Evolutionary conservation across 2,797 vertebrate genomes (phyloP), one percentile per base, ranked within the genome.

Genomic region (Mus caroli): DNA sequence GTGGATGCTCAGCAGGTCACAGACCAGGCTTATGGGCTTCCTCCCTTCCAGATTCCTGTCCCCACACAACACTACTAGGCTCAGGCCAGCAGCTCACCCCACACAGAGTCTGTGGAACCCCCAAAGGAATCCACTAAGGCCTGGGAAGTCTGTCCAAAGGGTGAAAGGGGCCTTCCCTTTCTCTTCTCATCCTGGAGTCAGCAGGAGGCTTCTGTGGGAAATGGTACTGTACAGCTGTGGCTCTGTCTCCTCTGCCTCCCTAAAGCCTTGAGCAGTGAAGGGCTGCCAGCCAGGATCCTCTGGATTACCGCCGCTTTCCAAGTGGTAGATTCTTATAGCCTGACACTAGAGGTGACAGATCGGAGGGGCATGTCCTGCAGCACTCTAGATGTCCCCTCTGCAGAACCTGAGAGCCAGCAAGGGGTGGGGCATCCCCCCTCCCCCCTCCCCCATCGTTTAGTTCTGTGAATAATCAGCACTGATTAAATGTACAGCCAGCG

Each of bases 401-500:
- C 34, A 82, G 85, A 94, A 75, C 64, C 7, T 0, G 84, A 82
- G 87, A 94, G 92, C 91, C 94, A 94, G 93, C 67, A 3, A 75
- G 52, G 60, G 83, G 76, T 62, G 82, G 12, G 69, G 17, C 54
- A 79, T 82, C 67, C 50, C 43, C 67, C 50, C 43, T 73, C 43
- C 40, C 43, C 43, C 43, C 4, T 5, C 85, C 90, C 93, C 64
- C 19, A 20, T 83, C 40, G 19, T 91, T 82, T 79, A 71, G 95
- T 92, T 97, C 90, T 97, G 97, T 97, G 97, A 97, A 97, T 97
- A 96, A 87, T 89, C 31, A 77, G 92, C 93, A 97, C 95, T 97
- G 97, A 98, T 97, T 97, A 97, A 97, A 97, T 78, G 34, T 92
- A 82, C 19, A 79, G 97, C 96, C 37, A 26, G 95, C 15, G 0